Evolutionary conservation across 1,140 invertebrate species (phyloP).

Genomic region (Trissolcus basalis): DNA sequence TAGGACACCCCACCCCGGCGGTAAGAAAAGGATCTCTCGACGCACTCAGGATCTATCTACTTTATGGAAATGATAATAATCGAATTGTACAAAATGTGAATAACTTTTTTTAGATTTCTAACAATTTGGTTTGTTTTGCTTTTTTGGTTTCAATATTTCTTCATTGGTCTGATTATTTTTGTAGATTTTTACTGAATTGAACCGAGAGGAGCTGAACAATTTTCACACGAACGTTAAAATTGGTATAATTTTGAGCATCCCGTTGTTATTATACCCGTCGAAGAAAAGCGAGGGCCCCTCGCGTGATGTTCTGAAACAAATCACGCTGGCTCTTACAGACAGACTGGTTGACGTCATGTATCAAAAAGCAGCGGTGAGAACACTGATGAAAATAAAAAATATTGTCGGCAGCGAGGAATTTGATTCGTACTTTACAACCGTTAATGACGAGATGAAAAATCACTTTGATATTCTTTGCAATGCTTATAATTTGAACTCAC

Average conservation of each 20-base stretch:
- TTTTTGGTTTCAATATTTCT: too few species aligned
- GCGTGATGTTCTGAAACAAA: slow-evolving; percentile 70
- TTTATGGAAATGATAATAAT: slow-evolving; percentile 75
- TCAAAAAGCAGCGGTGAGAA: slow-evolving; percentile 82
- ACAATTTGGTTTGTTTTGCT: too few species aligned
- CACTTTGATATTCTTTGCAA: slow-evolving; percentile 83
- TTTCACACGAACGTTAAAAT: slow-evolving; percentile 80
- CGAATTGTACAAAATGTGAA: slow-evolving; percentile 63
- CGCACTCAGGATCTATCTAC: slow-evolving; percentile 81
- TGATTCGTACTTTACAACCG: slow-evolving; percentile 73
- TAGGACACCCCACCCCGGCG: slow-evolving; percentile 85
- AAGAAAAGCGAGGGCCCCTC: slow-evolving; percentile 64
- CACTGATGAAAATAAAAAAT: slow-evolving; percentile 81
- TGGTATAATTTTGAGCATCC: slow-evolving; percentile 82
- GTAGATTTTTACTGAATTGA: slow-evolving; percentile 81
- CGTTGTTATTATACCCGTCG: slow-evolving; percentile 79
- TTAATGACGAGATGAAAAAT: slow-evolving; percentile 77
- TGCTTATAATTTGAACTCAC: slow-evolving; percentile 77
- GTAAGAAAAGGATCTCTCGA: slow-evolving; percentile 85
- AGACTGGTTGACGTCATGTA: slow-evolving; percentile 81
- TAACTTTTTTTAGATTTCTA: too few species aligned
- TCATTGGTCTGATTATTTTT: too few species aligned
- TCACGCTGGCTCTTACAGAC: slow-evolving; percentile 79
- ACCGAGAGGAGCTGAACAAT: slow-evolving; percentile 77
- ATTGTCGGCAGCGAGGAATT: slow-evolving; percentile 81